phyloP scores from a whole-genome alignment of 2,797 vertebrate genomes.

The Gymnopithys bicolor region DNA sequence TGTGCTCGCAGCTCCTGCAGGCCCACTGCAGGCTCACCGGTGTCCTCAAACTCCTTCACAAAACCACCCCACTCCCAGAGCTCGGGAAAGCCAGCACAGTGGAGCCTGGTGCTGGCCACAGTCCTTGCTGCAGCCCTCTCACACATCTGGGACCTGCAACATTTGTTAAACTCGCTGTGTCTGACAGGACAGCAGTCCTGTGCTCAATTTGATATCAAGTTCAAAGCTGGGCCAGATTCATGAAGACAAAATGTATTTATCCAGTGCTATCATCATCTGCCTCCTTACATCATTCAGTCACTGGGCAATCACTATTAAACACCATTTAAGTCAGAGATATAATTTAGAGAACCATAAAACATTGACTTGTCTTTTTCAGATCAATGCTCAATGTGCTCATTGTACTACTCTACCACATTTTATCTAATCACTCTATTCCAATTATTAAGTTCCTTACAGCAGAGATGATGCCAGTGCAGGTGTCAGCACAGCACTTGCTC shows the following conservation, averaged over 20 bases:
- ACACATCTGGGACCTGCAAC: background rate
- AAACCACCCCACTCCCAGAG: background rate
- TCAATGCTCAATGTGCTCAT: background rate
- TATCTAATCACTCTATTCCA: background rate
- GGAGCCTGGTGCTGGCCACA: background rate
- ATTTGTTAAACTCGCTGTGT: background rate
- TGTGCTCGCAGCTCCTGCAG: background rate
- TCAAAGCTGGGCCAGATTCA: background rate
- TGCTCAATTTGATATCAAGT: background rate
- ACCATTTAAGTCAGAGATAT: background rate
- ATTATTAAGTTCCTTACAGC: background rate
- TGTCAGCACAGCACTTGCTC: background rate
- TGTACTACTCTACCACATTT: background rate
- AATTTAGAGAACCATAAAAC: background rate
- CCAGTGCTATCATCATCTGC: background rate
- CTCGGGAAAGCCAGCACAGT: background rate
- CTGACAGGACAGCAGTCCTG: background rate
- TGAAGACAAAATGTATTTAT: background rate
- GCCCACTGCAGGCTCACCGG: background rate
- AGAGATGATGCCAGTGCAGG: background rate
- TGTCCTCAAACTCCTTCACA: rapidly evolving
- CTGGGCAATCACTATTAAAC: background rate
- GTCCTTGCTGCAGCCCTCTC: background rate
- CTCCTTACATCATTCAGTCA: background rate
- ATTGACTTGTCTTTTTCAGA: slow-evolving; percentile 46